Base-by-base conservation (phyloP, 2,797 vertebrate genomes). In the Distichodus sexfasciatus region DNA sequence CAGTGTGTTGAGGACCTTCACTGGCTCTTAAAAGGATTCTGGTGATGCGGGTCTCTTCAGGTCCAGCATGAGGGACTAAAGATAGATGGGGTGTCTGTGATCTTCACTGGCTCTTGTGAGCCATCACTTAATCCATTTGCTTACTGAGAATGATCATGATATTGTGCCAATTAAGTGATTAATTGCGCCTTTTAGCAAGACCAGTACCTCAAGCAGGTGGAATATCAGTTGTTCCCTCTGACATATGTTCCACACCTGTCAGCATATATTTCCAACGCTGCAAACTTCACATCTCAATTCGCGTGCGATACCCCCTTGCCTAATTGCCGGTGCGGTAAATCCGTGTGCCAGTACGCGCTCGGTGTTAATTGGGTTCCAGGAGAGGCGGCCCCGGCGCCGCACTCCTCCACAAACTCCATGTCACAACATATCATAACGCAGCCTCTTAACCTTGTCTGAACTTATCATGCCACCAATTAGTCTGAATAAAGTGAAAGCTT, bases 381-480 rank as follows among this genome's bases (percentile, higher is more conserved):
- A 82, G 83, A 72, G 72, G 71, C 50, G 33, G 61, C 66, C n/a
- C 26, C n/a, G 28, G n/a, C 21, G 35, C 35, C 1, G 3, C 29
- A 73, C 71, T 86, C 78, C 58, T 77, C 76, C 76, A 69, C 79
- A 72, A 75, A 74, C 75, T 82, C 71, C 70, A 63, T 87, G 84
- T 86, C 84, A 89, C 84, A 84, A 85, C 85, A 87, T 78, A 83
- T 89, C 84, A 82, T 83, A 76, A 84, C 76, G 75, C 79, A 71
- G 61, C 65, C 80, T 82, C 81, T 80, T 87, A 86, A 87, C 87
- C 82, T 83, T 83, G 86, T 82, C 84, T 89, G 83, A 87, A 83
- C 77, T 83, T 82, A 86, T 89, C 86, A 87, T 75, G 78, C 75
- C 78, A 83, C 79, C 86, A 87, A 91, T 91, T 89, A 84, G 68